A percentile compares a stretch with the other conserved stretches of the same genome.
Evolutionary conservation across 2,113 vertebrate genomes (phyloP).

Genomic region (Perca fluviatilis): DNA sequence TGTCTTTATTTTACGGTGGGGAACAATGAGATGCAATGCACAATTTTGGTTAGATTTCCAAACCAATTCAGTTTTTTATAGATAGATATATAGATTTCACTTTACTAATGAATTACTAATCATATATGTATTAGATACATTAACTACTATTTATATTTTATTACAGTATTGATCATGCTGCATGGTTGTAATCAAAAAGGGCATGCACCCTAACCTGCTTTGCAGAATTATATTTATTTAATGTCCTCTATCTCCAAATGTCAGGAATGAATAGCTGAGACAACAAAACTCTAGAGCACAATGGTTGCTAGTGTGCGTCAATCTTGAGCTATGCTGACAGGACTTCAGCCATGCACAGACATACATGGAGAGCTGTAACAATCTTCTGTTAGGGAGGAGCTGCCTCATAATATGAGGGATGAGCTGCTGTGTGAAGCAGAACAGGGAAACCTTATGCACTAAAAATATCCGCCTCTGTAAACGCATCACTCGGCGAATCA

Average conservation of each 20-base stretch:
- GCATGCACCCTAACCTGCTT: not conserved
- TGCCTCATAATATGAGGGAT: conserved; percentile 31
- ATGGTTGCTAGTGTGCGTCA: not conserved
- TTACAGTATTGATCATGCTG: not conserved
- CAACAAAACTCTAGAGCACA: conserved; percentile 3
- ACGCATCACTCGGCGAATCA: conserved; percentile 53
- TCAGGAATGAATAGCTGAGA: conserved; percentile 25
- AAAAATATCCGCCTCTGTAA: conserved; percentile 69
- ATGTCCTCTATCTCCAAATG: not conserved
- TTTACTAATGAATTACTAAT: conserved; percentile 9
- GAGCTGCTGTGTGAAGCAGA: conserved; percentile 36
- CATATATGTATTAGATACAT: conserved; percentile 1
- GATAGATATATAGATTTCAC: too few relatives aligned
- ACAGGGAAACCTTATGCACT: conserved; percentile 44
- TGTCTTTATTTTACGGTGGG: not conserved
- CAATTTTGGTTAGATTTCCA: conserved; percentile 15
- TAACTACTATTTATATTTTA: conserved; percentile 4
- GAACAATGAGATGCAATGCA: not conserved
- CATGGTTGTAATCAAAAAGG: not conserved
- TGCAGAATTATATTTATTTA: not conserved
- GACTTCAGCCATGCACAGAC: conserved; percentile 32
- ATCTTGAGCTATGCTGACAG: conserved; percentile 21
- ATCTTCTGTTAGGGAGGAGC: conserved; percentile 3
- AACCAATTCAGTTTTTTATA: conserved; percentile 9
- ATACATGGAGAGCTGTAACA: conserved; percentile 34